These are phyloP conservation scores for Cheilosia scutellata DNA, from an alignment of 2,888 invertebrate species.

Conservation along the genomic window DNA sequence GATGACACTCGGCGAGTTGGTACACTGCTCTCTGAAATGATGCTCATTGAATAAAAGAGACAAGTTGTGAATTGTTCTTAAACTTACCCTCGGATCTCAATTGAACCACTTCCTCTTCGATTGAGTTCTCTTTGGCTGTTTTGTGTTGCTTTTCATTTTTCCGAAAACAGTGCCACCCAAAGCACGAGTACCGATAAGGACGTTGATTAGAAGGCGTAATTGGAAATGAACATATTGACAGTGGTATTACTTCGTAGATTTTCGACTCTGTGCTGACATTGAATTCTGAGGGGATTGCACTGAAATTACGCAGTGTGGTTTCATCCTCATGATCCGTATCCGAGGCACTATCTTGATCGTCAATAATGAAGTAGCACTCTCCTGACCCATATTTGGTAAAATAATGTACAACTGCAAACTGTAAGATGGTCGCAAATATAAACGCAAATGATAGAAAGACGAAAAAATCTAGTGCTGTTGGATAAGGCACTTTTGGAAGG, in stretches of 20 bases:
- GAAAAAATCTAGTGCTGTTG: conserved; percentile 94
- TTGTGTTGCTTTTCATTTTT: conserved; percentile 68
- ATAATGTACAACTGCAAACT: conserved; percentile 93
- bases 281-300: conserved; percentile 80
- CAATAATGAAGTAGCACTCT: conserved; percentile 90
- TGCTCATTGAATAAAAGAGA: background rate
- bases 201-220: conserved; percentile 79
- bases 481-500: conserved; percentile 93
- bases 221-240: conserved; percentile 86
- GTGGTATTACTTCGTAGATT: conserved; percentile 87
- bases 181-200: conserved; percentile 76
- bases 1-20: conserved; percentile 80
- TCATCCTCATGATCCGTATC: conserved; percentile 86
- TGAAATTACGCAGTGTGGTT: conserved; percentile 70
- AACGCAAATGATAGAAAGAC: conserved; percentile 92
- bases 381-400: conserved; percentile 94
- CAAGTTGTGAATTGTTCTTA: too few relatives aligned
- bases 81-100: conserved; percentile 79
- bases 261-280: conserved; percentile 82
- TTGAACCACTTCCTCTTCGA: conserved; percentile 82
- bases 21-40: conserved; percentile 38
- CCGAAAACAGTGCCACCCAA: conserved; percentile 78
- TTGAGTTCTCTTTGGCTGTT: conserved; percentile 77
- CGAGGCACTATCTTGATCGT: conserved; percentile 86
- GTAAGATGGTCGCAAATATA: conserved; percentile 92